These are phyloP conservation scores for Leptopilina drosophilae DNA, from an alignment of 2,888 invertebrate species.

Conservation along the genomic window DNA sequence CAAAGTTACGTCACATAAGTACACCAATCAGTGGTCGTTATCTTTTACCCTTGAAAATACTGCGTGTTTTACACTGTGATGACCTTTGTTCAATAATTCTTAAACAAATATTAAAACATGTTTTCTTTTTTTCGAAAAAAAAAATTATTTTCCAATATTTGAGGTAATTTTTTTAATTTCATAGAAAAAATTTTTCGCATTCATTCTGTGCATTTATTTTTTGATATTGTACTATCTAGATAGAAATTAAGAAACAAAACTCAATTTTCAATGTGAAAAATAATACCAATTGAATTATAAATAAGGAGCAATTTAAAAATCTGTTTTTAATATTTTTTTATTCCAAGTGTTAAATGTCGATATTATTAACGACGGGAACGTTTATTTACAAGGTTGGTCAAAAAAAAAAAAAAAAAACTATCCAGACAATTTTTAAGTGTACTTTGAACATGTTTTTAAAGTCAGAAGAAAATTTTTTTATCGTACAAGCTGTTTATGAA, in stretches of 20 bases:
- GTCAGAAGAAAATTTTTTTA: slow-evolving; percentile 17
- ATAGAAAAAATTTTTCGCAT: too few species aligned
- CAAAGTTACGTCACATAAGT: slow-evolving; percentile 27
- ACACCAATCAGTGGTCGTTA: slow-evolving; percentile 36
- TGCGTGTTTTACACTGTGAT: background rate
- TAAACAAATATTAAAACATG: slow-evolving; percentile 24
- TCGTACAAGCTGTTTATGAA: background rate
- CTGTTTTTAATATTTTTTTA: too few species aligned
- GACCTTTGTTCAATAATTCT: slow-evolving; percentile 18
- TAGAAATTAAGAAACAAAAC: too few species aligned
- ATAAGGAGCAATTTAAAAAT: too few species aligned
- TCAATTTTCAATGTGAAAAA: too few species aligned
- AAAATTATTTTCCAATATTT: background rate
- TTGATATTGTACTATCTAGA: too few species aligned
- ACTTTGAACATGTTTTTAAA: slow-evolving; percentile 28
- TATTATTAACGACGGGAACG: slow-evolving; percentile 1
- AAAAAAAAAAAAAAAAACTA: background rate
- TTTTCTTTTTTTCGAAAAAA: background rate
- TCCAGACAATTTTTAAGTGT: slow-evolving; percentile 16
- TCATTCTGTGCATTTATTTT: too few species aligned
- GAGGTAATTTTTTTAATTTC: too few species aligned
- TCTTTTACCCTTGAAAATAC: slow-evolving; percentile 39
- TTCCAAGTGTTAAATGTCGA: background rate
- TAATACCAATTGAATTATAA: too few species aligned
- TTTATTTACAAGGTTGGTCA: slow-evolving; percentile 3